These are phyloP conservation scores for Kryptopterus vitreolus DNA, from an alignment of 2,797 vertebrate genomes.

Conservation along the genomic window DNA sequence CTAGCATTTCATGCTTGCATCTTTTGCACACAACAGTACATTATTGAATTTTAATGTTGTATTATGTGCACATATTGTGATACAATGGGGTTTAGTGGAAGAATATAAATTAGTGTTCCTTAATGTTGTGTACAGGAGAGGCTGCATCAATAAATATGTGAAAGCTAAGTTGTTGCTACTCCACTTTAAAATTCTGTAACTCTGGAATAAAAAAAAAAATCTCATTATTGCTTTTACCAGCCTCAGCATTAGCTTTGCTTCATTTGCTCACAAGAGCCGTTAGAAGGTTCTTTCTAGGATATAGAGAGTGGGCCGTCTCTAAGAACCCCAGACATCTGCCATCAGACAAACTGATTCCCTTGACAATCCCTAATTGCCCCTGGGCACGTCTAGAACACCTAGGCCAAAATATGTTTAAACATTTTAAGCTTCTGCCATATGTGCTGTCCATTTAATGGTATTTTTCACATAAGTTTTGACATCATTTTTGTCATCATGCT, in stretches of 20 bases:
- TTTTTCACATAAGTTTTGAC: neutral
- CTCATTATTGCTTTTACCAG: neutral
- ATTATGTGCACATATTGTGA: neutral
- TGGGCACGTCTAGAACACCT: too few species aligned
- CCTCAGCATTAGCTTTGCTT: neutral
- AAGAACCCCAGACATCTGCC: too few species aligned
- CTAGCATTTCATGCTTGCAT: neutral
- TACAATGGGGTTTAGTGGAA: neutral
- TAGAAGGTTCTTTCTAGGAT: too few species aligned
- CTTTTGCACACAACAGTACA: neutral
- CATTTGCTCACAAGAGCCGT: too few species aligned
- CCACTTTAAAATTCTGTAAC: neutral
- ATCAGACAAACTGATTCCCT: too few species aligned
- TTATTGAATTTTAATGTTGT: neutral
- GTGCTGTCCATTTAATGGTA: neutral
- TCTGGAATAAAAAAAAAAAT: neutral
- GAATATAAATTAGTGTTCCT: neutral
- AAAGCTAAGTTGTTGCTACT: neutral
- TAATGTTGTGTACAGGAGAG: constrained; percentile 42
- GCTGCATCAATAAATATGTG: neutral
- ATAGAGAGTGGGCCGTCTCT: too few species aligned
- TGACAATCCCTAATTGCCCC: too few species aligned
- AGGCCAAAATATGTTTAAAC: neutral
- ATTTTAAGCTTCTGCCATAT: neutral
- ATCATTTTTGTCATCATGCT: neutral